Conservation (phyloP, 2,888 invertebrate species). For the Phalera bucephala region DNA sequence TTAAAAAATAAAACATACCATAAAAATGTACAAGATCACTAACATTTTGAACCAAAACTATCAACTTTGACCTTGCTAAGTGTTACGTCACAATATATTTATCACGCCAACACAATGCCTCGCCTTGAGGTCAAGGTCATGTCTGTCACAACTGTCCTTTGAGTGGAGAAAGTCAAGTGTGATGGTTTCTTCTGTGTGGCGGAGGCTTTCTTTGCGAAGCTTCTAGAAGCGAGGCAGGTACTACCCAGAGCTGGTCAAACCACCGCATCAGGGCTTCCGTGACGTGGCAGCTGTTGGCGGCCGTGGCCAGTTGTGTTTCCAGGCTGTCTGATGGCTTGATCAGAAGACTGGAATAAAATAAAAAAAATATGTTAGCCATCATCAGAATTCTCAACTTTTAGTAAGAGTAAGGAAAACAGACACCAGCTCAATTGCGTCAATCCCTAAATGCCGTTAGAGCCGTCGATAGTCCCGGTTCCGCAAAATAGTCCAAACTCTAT, state of each 20-base stretch:
- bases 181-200: conserved; percentile 56
- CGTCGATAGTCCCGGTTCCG: too few species aligned
- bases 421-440: too few species aligned
- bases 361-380: too few species aligned
- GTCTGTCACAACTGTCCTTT: conserved; percentile 3
- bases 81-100: conserved; percentile 25
- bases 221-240: conserved; percentile 86
- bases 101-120: conserved; percentile 8
- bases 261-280: conserved; percentile 92
- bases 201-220: conserved; percentile 81
- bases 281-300: conserved; percentile 93
- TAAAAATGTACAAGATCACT: conserved; percentile 2
- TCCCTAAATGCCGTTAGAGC: too few species aligned
- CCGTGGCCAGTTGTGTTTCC: conserved; percentile 90
- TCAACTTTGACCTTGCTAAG: conserved; percentile 31
- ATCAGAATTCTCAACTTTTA: too few species aligned
- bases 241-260: conserved; percentile 90
- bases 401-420: too few species aligned
- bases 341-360: conserved; percentile 76
- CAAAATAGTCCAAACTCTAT: too few species aligned
- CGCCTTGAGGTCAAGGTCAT: conserved; percentile 2
- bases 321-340: conserved; percentile 85
- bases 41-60: conserved; percentile 11
- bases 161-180: conserved; percentile 44
- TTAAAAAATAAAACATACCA: neutral